Evolutionary conservation across 2,113 vertebrate genomes (phyloP).

Genomic region (Rhynchopsitta pachyrhyncha): DNA sequence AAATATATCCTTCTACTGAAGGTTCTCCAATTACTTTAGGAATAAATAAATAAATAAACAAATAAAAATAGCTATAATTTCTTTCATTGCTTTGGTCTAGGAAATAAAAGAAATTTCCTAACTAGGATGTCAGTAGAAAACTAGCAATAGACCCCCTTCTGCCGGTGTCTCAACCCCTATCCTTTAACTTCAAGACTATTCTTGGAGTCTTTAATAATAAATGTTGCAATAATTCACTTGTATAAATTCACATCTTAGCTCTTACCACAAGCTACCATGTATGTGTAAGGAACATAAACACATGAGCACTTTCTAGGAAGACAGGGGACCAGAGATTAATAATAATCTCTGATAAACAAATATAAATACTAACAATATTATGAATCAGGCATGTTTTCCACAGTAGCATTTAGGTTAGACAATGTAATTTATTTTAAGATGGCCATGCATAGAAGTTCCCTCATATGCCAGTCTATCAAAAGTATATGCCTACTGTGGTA

Average conservation of each 20-base stretch:
- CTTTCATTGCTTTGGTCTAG: not conserved
- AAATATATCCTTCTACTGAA: not conserved
- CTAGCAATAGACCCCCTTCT: not conserved
- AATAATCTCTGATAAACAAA: not conserved
- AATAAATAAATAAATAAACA: not conserved
- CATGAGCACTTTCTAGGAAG: not conserved
- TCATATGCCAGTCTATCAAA: accelerated
- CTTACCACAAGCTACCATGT: not conserved
- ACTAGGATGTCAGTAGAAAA: not conserved
- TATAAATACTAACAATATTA: not conserved
- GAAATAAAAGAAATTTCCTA: not conserved
- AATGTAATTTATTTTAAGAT: not conserved
- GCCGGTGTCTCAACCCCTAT: not conserved
- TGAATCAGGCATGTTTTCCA: not conserved
- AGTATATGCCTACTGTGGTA: not conserved
- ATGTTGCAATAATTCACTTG: not conserved
- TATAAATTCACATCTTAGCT: not conserved
- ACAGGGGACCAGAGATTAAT: not conserved
- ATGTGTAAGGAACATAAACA: not conserved
- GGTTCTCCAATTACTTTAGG: not conserved
- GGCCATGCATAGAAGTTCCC: not conserved
- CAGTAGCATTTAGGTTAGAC: not conserved
- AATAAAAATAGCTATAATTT: not conserved
- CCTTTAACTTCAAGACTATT: not conserved
- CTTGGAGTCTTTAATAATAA: not conserved